These are phyloP conservation scores for Hafferia zeledoni DNA, from an alignment of 2,797 vertebrate genomes.

Conservation along the genomic window DNA sequence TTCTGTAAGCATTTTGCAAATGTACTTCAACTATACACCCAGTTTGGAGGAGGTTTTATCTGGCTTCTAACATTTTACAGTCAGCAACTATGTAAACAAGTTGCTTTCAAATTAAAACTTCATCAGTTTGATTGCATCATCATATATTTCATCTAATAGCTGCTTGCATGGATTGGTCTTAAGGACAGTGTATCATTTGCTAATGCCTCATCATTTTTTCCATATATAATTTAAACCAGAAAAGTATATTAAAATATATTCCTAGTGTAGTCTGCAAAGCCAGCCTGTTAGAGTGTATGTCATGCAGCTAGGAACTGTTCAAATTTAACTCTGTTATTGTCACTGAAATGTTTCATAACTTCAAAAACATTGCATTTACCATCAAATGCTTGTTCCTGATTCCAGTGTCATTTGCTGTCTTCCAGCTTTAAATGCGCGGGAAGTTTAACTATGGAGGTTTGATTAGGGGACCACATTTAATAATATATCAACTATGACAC, in stretches of 20 bases:
- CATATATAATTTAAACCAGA: neutral
- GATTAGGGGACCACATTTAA: neutral
- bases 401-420: neutral
- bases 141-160: neutral
- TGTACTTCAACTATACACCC: neutral
- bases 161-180: neutral
- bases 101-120: constrained; percentile 7
- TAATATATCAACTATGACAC: neutral
- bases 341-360: neutral
- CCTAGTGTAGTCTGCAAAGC: neutral
- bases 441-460: neutral
- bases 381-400: neutral
- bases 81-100: neutral
- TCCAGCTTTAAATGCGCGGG: neutral
- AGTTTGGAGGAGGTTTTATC: neutral
- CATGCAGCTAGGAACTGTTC: neutral
- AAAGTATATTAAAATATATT: neutral
- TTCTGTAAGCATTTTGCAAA: neutral
- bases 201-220: neutral
- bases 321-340: neutral
- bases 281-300: neutral
- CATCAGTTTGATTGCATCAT: neutral
- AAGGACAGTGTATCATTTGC: neutral
- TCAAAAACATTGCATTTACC: neutral
- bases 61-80: neutral